Base-by-base conservation (phyloP, 2,797 vertebrate genomes). In the Phoebastria nigripes region DNA sequence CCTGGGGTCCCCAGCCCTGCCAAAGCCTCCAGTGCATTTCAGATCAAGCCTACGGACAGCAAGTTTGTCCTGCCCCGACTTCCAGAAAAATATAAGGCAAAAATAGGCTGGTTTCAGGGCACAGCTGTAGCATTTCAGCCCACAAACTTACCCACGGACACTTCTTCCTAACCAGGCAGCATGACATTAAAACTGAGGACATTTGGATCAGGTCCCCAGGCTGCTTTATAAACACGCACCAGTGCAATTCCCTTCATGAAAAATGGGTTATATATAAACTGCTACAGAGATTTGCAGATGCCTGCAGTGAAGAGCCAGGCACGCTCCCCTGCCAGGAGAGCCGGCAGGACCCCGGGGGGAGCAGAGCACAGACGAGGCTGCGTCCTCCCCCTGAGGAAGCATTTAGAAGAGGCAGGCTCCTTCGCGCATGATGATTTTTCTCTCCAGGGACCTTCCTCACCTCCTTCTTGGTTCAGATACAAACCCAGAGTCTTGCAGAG, bases 191-290 rank as follows among this genome's bases (percentile, higher is more conserved):
- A 80, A 47, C 49, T 14, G 73, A 67, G 78, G 71, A 84, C 79
- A 42, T 88, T 89, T 78, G 72, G 84, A 87, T 72, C 82, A 90
- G 65, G 54, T 92, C 95, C 89, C 87, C 89, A 90, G 94, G 87
- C 84, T 91, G 56, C 91, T 92, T 82, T 79, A 89, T 33, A 74
- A 86, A 58, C 67, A 82, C 55, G 55, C 19, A 42, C 9, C 56
- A 46, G 47, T n/a, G 19, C 52, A 21, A 93, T 63, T 94, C 61
- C 41, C 79, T 42, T 63, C 19, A 10, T 12, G 17, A 69, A 69
- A 85, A 88, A 62, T n/a, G 59, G 51, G 82, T 71, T 96, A 29
- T 71, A 8, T 29, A 33, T 46, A 31, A 67, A 67, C 6, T 47
- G 61, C 46, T n/a, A 58, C 3, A 55, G 49, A 15, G 83, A 70